phyloP scores from a whole-genome alignment of 2,888 invertebrate species.

The Aradus depressus region DNA sequence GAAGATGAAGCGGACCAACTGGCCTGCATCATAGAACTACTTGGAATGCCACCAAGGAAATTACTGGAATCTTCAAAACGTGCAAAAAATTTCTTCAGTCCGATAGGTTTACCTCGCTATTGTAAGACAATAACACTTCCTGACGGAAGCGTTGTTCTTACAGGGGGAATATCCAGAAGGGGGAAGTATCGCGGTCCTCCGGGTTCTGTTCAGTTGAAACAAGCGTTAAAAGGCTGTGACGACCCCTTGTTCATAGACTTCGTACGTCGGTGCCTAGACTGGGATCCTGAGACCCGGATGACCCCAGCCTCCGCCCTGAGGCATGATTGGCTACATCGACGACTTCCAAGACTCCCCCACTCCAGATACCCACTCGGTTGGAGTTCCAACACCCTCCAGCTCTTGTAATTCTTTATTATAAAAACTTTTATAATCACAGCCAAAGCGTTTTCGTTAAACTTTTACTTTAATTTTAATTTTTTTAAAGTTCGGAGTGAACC shows the following conservation, averaged over 20 bases:
- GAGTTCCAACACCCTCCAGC: conserved; percentile 24
- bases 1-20: conserved; percentile 97
- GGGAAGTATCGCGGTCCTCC: conserved; percentile 94
- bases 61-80: conserved; percentile 83
- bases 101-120: conserved; percentile 89
- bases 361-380: conserved; percentile 28
- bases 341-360: conserved; percentile 59
- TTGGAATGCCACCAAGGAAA: conserved; percentile 73
- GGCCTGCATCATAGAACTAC: conserved; percentile 93
- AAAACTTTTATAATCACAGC: conserved; percentile 30
- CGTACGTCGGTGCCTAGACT: conserved; percentile 87
- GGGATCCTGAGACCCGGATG: conserved; percentile 91
- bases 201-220: conserved; percentile 77
- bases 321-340: conserved; percentile 75
- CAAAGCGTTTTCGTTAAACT: conserved; percentile 23
- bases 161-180: conserved; percentile 84
- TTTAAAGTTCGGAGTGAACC: too few species aligned
- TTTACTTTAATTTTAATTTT: conserved; percentile 24
- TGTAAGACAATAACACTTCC: conserved; percentile 75
- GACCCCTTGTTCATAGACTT: conserved; percentile 95
- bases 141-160: conserved; percentile 76
- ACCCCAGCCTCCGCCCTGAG: conserved; percentile 81
- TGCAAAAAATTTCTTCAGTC: conserved; percentile 89
- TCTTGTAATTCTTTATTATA: conserved; percentile 19
- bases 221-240: conserved; percentile 78